phyloP scores from a whole-genome alignment of 2,113 vertebrate species.

The Psophia crepitans region DNA sequence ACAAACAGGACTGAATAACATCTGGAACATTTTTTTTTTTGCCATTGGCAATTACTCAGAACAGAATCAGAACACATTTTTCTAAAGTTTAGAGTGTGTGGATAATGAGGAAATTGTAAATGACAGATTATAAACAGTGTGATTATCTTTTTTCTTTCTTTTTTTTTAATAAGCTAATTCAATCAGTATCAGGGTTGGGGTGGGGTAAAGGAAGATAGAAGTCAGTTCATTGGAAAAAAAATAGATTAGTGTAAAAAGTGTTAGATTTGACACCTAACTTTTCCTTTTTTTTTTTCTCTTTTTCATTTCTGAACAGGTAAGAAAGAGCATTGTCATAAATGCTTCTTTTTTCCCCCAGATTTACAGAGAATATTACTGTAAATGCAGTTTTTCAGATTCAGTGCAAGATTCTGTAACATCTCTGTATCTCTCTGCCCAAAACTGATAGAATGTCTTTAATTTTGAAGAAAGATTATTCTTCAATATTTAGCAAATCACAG shows the following conservation, averaged over 20 bases:
- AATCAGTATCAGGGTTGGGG: not conserved
- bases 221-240: not conserved
- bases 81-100: not conserved
- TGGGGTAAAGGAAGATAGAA: not conserved
- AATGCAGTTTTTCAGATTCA: not conserved
- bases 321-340: not conserved
- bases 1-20: slow-evolving; percentile 7
- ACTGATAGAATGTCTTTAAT: not conserved
- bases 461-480: not conserved
- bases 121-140: slow-evolving; percentile 7
- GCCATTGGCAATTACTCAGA: not conserved
- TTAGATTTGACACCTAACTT: not conserved
- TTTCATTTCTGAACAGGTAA: not conserved
- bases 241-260: not conserved
- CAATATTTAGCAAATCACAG: not conserved
- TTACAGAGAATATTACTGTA: not conserved
- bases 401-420: not conserved
- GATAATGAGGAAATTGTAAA: slow-evolving; percentile 36
- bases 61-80: slow-evolving; percentile 20
- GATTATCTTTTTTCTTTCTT: not conserved
- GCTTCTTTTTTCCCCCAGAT: not conserved
- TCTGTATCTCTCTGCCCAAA: not conserved
- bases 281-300: not conserved
- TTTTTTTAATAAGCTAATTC: not conserved
- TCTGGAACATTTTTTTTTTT: slow-evolving; percentile 48